Evolutionary conservation across 2,797 vertebrate species (phyloP), one percentile per base, ranked within the genome.

Genomic region (Chiroxiphia lanceolata): DNA sequence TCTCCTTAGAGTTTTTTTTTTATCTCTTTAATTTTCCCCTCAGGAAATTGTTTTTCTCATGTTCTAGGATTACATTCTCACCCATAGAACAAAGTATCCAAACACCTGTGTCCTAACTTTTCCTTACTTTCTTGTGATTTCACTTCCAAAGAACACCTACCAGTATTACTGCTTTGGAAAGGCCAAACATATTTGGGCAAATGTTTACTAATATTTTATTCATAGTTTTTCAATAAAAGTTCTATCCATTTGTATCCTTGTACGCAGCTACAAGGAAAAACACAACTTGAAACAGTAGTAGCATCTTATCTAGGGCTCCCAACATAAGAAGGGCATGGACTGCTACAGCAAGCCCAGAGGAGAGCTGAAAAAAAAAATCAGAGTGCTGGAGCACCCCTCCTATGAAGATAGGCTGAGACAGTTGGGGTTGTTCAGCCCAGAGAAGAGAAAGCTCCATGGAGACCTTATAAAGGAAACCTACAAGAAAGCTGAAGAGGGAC

Each of bases 381-480:
- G 61, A 21, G 15, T 16, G 22, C 44, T 71, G 51, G 51, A 71
- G 45, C 10, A 47, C 7, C 38, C 12, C 17, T 51, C 7, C 25
- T 45, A 5, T 16, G 15, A 71, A 68, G 17, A 45, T 29, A 40
- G 51, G 10, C 17, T 51, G 33, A 26, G 10, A 4, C 1, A 38
- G 23, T 4, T 15, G 6, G 10, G 2, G 7, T 31, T 2, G 0
- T 19, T 65, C 65, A 59, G 12, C 10, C 38, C 27, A 6, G 15
- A 78, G 12, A 59, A 40, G 33, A 50, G 36, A 50, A 65, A 29
- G 17, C 14, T 31, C 21, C 15, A 15, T 14, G 2, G 17, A 19
- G 21, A 31, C 7, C 44, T 45, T 45, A 34, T 5, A 34, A 57
- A 38, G 50, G 44, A 2, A 78, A 2, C 5, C 45, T 53, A 33